Evolutionary conservation across 2,797 vertebrate genomes (phyloP), one percentile per base, ranked within the genome.

Genomic region (Tenualosa thibaudeaui): DNA sequence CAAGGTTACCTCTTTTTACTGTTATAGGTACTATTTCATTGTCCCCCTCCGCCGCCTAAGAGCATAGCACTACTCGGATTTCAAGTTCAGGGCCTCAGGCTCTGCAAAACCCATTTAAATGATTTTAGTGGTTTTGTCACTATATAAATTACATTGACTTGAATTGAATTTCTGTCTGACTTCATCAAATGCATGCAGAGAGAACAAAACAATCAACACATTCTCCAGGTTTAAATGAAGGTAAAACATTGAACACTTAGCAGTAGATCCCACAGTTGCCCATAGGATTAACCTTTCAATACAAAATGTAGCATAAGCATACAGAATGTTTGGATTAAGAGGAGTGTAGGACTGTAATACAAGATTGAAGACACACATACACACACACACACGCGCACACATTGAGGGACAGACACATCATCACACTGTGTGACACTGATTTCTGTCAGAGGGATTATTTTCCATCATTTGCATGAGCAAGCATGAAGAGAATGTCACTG

Each of bases 371-470:
- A 37, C 31, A 71, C 17, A 78, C 31, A 71, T 1, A 71, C 31
- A 15, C 31, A 26, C 31, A 71, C 31, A 40, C 68, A 40, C 31
- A 17, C 31, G 40, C 2, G 40, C 15, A 71, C 31, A 37, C 71
- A 78, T 24, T 62, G 17, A 22, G 37, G 71, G 71, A 46, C 37
- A 78, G 40, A 78, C 71, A 46, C 71, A 78, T 78, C 71, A 78
- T 78, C 40, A 78, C 40, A 46, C 37, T 22, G 37, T 46, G 40
- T 13, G 37, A 78, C 37, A 43, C 19, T 78, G 71, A 78, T 78
- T 78, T 78, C 71, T 78, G 71, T 78, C 71, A 78, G 40, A 78
- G 71, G 71, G 71, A 78, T 78, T 78, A 78, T 78, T 78, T 78
- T n/a, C 71, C 71, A 78, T 78, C 71, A 46, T 78, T 78, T 78